These are phyloP conservation scores for Lepidonotus clava DNA, from an alignment of 2,888 invertebrate genomes.

Conservation along the genomic window DNA sequence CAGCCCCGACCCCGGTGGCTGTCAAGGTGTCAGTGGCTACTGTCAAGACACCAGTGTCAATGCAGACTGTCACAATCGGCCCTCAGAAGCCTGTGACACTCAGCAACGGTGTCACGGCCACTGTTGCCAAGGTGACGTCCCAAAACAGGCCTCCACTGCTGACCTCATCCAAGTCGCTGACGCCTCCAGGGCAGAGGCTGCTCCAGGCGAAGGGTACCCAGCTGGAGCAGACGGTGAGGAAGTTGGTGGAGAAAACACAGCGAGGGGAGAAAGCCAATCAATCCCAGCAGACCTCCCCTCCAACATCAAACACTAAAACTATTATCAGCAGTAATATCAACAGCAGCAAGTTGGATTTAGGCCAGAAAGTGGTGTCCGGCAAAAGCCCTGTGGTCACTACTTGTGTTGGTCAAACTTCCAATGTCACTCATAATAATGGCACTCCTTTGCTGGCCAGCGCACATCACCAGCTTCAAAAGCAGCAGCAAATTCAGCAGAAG, in stretches of 20 bases:
- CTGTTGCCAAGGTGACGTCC: neutral
- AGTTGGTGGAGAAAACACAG: constrained; percentile 33
- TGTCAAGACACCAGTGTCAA: neutral
- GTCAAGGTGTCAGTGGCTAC: neutral
- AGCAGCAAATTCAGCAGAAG: neutral
- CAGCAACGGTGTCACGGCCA: neutral
- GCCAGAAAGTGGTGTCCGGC: no score
- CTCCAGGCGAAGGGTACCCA: constrained; percentile 23
- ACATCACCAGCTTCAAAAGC: neutral
- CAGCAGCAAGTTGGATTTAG: no score
- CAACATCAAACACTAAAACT: neutral
- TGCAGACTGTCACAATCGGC: neutral
- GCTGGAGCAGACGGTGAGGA: constrained; percentile 29
- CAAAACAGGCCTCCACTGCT: neutral
- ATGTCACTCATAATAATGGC: neutral
- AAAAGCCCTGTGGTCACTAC: neutral
- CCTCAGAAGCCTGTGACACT: neutral
- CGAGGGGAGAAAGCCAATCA: constrained; percentile 30
- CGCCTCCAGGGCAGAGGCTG: neutral
- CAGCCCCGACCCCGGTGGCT: neutral
- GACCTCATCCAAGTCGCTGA: constrained; percentile 15
- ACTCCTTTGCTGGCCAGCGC: neutral
- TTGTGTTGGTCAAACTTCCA: neutral
- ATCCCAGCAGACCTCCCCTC: constrained; percentile 49
- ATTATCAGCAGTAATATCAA: neutral